Conservation (phyloP, 2,888 invertebrate species). For the Harpagoxenus sublaevis region DNA sequence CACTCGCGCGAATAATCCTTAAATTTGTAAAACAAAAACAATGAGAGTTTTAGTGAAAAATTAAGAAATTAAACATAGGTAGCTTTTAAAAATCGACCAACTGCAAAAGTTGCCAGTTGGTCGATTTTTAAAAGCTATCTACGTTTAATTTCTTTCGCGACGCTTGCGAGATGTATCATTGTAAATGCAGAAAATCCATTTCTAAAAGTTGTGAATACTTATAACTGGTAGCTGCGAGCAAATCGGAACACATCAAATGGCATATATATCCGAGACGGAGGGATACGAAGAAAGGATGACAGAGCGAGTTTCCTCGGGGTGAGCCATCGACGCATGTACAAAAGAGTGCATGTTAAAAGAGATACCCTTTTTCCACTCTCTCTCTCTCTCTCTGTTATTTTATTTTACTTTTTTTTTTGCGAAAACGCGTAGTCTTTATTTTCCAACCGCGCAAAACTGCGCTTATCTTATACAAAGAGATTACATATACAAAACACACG, state of each 20-base stretch:
- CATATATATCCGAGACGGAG: background rate
- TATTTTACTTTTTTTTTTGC: slow-evolving; percentile 62
- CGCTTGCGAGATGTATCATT: background rate
- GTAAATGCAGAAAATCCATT: background rate
- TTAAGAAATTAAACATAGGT: too few species aligned
- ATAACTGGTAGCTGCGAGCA: background rate
- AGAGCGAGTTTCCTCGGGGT: background rate
- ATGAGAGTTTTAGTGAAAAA: too few species aligned
- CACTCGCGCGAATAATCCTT: background rate
- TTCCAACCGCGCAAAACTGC: slow-evolving; percentile 40
- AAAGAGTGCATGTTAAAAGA: background rate
- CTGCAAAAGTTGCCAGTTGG: too few species aligned
- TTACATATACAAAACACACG: slow-evolving; percentile 75
- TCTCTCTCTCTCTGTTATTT: slow-evolving; percentile 3
- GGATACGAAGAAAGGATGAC: slow-evolving; percentile 9
- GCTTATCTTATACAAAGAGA: slow-evolving; percentile 74
- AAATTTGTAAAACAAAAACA: background rate
- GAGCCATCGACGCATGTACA: background rate
- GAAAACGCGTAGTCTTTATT: slow-evolving; percentile 61
- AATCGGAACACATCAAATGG: slow-evolving; percentile 5
- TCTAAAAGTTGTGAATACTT: background rate
- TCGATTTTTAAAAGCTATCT: too few species aligned
- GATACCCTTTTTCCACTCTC: background rate
- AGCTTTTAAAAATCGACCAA: too few species aligned
- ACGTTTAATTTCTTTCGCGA: too few species aligned